Evolutionary conservation across 2,113 vertebrate species (phyloP), one percentile per base, ranked within the genome.

Genomic region (Stercorarius parasiticus): DNA sequence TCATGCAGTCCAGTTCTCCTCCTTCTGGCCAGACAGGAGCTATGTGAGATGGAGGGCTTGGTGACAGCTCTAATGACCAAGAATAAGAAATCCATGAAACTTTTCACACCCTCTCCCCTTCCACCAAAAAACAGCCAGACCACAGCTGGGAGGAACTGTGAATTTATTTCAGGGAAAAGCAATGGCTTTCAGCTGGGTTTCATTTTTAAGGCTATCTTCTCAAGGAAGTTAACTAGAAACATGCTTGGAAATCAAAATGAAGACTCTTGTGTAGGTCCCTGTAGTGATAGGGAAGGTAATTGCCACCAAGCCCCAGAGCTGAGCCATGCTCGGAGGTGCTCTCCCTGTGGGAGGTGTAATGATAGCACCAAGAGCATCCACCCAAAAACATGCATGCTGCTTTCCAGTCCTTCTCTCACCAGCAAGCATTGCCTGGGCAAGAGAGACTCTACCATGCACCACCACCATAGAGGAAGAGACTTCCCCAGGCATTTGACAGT

Each of bases 381-480:
- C 18, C 10, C 19, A 2, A 84, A 93, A 20, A 23, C 10, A 4
- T 2, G 8, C 9, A 45, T 1, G 2, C 5, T n/a, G 13, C 38
- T 89, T 66, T 53, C 47, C 47, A 21, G 10, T 17, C 29, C 38
- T 81, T 22, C 23, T 91, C 8, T 62, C 59, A 55, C 7, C 27
- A 55, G 13, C 7, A 80, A 69, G 25, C 1, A 0, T 9, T 56
- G 23, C 40, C 49, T 74, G 29, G 91, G n/a, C 34, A 42, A 65
- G 56, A 56, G 13, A 61, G 4, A 4, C 4, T 72, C 58, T 52
- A 30, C 5, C 43, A 70, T 0, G 0, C 32, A 30, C 16, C 18
- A 45, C 26, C 1, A 1, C n/a, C 53, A 18, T 36, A 65, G 49
- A 73, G 22, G 7, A 83, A 58, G 23, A 71, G 17, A 38, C 1